Evolutionary conservation across 92 coral and sea anemone species (phyloP).

Genomic region (Zoanthus sansibaricus): DNA sequence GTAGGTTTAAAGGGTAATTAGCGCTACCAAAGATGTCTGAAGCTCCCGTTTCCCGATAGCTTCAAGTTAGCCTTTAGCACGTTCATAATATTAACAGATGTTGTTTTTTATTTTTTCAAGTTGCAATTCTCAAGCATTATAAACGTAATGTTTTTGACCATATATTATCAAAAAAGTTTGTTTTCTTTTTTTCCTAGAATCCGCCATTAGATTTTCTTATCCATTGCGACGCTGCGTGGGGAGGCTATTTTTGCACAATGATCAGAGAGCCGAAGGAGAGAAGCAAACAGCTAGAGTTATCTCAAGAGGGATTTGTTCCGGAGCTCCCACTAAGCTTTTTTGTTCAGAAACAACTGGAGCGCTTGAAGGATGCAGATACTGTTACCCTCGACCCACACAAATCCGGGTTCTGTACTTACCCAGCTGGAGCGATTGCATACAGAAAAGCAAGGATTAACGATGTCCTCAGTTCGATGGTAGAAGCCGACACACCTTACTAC

Average conservation of each 20-base stretch:
- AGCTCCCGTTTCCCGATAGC: too few relatives aligned
- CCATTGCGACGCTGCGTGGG: constrained; percentile 71
- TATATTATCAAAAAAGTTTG: background rate
- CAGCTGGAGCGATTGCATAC: constrained; percentile 69
- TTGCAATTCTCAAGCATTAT: too few relatives aligned
- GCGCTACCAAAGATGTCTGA: too few relatives aligned
- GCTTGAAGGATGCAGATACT: constrained; percentile 52
- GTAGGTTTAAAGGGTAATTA: too few relatives aligned
- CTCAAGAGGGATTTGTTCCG: constrained; percentile 49
- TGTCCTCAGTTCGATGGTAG: constrained; percentile 50
- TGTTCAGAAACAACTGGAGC: constrained; percentile 42
- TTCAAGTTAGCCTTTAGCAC: too few relatives aligned
- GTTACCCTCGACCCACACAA: constrained; percentile 75
- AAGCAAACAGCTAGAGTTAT: background rate
- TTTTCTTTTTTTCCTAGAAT: background rate
- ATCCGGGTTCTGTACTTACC: constrained; percentile 66
- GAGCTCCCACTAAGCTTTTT: constrained; percentile 47
- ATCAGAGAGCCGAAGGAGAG: constrained; percentile 37
- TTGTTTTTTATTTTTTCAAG: too few relatives aligned
- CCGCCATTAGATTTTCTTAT: constrained; percentile 59
- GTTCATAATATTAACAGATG: too few relatives aligned
- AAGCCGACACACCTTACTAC: constrained; percentile 57
- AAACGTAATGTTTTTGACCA: too few relatives aligned
- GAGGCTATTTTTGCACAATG: constrained; percentile 68
- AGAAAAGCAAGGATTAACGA: constrained; percentile 67